Base-by-base conservation (phyloP, 2,797 vertebrate species). In the Sebastes elongatus region DNA sequence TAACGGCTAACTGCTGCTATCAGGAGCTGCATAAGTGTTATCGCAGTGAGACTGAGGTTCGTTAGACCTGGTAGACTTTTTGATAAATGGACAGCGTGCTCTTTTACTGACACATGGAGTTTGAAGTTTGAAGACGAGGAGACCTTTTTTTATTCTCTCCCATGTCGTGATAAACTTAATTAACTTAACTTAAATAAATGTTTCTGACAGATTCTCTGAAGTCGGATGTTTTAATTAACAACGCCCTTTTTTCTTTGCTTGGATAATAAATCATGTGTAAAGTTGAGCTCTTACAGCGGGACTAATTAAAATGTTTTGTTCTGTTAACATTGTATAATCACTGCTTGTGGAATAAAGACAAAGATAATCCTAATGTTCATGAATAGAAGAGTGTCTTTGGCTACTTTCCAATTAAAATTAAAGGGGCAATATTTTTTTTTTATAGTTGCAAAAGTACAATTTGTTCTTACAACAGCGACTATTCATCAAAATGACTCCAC, bases 271-370 rank as follows among this genome's bases (percentile, higher is more conserved):
- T 73, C 1, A 22, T 78, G 64, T 70, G 55, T 71, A 38, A 78
- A 81, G 33, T 63, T 66, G 57, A 75, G 76, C 60, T 81, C 63
- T 73, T 57, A 30, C 62, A 61, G 57, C 46, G 38, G 20, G 22
- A 67, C 32, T 84, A 75, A 90, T 89, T 77, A 56, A 66, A 69
- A 14, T 64, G 35, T 42, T 38, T 80, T 66, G 32, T 25, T 70
- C 69, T 38, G 14, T 68, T 78, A 42, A 74, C 53, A 33, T 46
- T 71, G 57, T 57, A 25, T 70, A 32, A 80, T 80, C 74, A 67
- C 71, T 38, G 27, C 57, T 64, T 64, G 7, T 56, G n/a, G 46
- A 76, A 38, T 14, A 2, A 79, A 76, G 23, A 55, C 57, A 57
- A 38, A 30, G 25, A 81, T 30, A 59, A 76, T 61, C 25, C 28